These are phyloP conservation scores for Ophthalmolycus amberensis DNA, from an alignment of 2,113 vertebrate genomes.

Conservation along the genomic window DNA sequence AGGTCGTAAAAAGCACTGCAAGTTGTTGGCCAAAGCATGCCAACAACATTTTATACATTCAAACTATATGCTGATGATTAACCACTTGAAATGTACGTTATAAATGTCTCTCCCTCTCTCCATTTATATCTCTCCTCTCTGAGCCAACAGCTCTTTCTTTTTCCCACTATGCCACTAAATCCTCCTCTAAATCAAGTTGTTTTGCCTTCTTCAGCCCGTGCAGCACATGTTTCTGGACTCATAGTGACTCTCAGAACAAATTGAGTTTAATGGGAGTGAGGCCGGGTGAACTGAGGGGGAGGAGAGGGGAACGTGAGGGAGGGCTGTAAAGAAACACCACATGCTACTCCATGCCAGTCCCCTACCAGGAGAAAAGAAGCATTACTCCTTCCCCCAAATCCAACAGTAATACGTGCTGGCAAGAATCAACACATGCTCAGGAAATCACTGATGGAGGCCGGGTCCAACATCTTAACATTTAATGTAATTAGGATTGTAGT, in stretches of 20 bases:
- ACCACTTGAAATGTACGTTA: background rate
- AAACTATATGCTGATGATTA: slow-evolving; percentile 21
- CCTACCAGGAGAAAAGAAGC: slow-evolving; percentile 20
- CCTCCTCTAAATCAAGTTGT: slow-evolving; percentile 31
- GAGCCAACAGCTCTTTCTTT: background rate
- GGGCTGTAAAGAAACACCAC: slow-evolving; percentile 63
- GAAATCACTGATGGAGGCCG: background rate
- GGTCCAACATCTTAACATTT: background rate
- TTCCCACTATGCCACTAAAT: slow-evolving; percentile 18
- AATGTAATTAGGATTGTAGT: background rate
- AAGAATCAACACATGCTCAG: background rate
- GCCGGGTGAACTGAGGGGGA: slow-evolving; percentile 40
- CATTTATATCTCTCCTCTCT: background rate
- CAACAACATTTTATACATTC: slow-evolving; percentile 1
- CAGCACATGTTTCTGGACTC: slow-evolving; percentile 55
- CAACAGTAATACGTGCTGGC: slow-evolving; percentile 1
- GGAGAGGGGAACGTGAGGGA: background rate
- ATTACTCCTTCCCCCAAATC: slow-evolving; percentile 15
- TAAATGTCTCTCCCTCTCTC: slow-evolving; percentile 2
- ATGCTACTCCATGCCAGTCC: slow-evolving; percentile 39
- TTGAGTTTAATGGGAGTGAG: slow-evolving; percentile 75
- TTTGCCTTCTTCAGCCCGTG: slow-evolving; percentile 14
- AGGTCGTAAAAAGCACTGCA: slow-evolving; percentile 8
- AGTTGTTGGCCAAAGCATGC: slow-evolving; percentile 4
- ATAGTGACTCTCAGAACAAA: slow-evolving; percentile 66